phyloP scores from a whole-genome alignment of 2,797 vertebrate species.

The Notoglanidium macrostoma region DNA sequence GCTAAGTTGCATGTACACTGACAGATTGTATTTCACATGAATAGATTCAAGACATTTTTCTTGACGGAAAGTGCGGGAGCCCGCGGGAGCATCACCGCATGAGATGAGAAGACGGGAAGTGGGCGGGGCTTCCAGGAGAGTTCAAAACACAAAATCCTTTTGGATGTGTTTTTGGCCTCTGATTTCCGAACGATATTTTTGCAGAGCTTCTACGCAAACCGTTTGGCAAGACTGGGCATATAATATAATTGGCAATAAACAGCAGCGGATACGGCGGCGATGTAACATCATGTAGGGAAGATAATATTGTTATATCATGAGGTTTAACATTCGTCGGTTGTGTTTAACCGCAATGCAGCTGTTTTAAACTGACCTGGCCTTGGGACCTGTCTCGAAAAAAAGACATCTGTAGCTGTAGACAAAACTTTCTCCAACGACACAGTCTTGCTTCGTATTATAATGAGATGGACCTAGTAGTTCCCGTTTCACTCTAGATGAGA shows the following conservation, averaged over 20 bases:
- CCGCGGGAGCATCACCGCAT: neutral
- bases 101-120: neutral
- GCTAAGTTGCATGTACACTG: neutral
- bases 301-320: too few relatives aligned
- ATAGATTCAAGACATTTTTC: neutral
- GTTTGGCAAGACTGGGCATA: neutral
- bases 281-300: too few relatives aligned
- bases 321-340: too few relatives aligned
- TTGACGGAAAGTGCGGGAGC: neutral
- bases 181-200: neutral
- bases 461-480: neutral
- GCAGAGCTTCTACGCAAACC: neutral
- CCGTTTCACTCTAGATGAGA: neutral
- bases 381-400: neutral
- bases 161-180: neutral
- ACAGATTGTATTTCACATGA: neutral
- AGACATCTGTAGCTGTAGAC: neutral
- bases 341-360: too few relatives aligned
- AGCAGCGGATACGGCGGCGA: neutral
- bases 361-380: too few relatives aligned
- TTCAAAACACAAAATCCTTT: neutral
- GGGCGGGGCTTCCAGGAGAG: neutral
- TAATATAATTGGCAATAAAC: neutral
- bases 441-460: neutral
- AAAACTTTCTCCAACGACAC: neutral